Percentiles rank a stretch among this genome's conserved stretches.
Evolutionary conservation across 2,113 vertebrate genomes (phyloP).

Genomic region (Megaleporinus macrocephalus): DNA sequence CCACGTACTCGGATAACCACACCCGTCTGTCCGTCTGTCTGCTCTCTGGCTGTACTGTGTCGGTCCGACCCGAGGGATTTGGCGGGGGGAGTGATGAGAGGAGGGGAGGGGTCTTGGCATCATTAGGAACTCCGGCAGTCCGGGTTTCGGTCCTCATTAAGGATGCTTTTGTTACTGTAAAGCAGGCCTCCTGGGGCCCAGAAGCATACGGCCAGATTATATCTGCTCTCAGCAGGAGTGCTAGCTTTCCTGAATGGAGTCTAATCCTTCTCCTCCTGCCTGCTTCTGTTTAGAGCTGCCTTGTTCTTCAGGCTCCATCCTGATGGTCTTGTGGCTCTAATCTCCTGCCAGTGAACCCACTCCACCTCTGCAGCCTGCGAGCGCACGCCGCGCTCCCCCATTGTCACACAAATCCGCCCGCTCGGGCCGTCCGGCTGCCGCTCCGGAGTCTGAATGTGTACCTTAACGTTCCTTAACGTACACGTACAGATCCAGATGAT

Average conservation of each 20-base stretch:
- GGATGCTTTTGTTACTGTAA: slow-evolving; percentile 74
- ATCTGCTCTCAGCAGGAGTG: slow-evolving; percentile 64
- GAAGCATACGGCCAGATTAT: slow-evolving; percentile 75
- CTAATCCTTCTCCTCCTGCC: slow-evolving; percentile 70
- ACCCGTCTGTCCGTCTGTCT: no score
- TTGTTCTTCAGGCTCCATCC: slow-evolving; percentile 46
- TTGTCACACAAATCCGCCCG: slow-evolving; percentile 71
- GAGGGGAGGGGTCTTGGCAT: slow-evolving; percentile 45
- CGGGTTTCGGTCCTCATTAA: slow-evolving; percentile 70
- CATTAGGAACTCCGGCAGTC: slow-evolving; percentile 12
- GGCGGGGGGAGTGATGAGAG: background rate
- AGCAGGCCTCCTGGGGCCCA: slow-evolving; percentile 70
- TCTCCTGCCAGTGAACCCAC: slow-evolving; percentile 61
- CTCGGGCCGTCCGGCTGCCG: slow-evolving; percentile 61
- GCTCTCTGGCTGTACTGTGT: background rate
- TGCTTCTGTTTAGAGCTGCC: slow-evolving; percentile 50
- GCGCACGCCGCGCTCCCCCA: slow-evolving; percentile 45
- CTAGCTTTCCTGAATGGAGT: slow-evolving; percentile 61
- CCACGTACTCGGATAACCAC: no score
- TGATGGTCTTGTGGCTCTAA: slow-evolving; percentile 58
- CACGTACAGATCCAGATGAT: no score
- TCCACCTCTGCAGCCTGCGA: slow-evolving; percentile 55
- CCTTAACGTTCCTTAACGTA: no score
- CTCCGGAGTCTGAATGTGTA: slow-evolving; percentile 32
- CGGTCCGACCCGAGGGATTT: background rate